Evolutionary conservation across 35 echinoderm and acorn worm species (phyloP).

Genomic region (Apostichopus californicus): DNA sequence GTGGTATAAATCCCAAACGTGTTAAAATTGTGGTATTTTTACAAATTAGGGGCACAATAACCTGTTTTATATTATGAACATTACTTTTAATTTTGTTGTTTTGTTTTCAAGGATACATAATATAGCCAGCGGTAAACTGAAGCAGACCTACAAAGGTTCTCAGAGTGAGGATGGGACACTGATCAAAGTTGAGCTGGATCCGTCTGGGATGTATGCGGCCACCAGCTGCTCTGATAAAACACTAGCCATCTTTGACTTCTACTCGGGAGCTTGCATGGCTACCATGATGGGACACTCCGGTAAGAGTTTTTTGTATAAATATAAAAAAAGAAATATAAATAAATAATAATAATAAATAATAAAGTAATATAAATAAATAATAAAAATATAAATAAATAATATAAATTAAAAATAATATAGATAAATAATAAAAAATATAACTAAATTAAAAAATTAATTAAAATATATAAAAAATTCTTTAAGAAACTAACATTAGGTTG

Average conservation of each 20-base stretch:
- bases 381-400: too few species aligned
- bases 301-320: slow-evolving; percentile 10
- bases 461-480: too few species aligned
- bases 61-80: too few species aligned
- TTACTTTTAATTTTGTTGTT: not conserved
- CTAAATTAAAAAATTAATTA: too few species aligned
- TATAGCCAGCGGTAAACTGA: slow-evolving; percentile 80
- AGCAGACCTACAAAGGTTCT: slow-evolving; percentile 90
- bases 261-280: slow-evolving; percentile 88
- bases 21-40: too few species aligned
- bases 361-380: too few species aligned
- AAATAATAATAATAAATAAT: too few species aligned
- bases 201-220: slow-evolving; percentile 94
- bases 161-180: slow-evolving; percentile 92
- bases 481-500: too few species aligned
- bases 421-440: too few species aligned
- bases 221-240: slow-evolving; percentile 99
- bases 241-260: slow-evolving; percentile 88
- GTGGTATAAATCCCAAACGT: too few species aligned
- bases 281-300: slow-evolving; percentile 98
- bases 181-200: slow-evolving; percentile 92
- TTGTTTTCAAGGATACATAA: slow-evolving; percentile 83
- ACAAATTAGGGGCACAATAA: not conserved
- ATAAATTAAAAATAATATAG: too few species aligned
- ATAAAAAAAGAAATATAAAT: too few species aligned